These are phyloP conservation scores for Trogon surrucura DNA, from an alignment of 2,113 vertebrate genomes.

Conservation along the genomic window DNA sequence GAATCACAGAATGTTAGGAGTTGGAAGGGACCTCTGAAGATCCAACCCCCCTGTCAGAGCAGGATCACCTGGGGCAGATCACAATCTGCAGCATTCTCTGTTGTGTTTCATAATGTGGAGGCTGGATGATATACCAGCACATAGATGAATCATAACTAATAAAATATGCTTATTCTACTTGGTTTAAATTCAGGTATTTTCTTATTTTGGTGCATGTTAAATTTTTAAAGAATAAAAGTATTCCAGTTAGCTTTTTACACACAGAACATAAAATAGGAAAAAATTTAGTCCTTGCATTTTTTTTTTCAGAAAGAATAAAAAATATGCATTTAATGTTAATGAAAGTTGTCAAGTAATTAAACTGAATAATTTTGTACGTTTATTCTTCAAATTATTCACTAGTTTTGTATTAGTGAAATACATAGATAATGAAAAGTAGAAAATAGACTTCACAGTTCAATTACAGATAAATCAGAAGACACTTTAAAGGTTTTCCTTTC, in stretches of 20 bases:
- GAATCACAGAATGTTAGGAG: too few relatives aligned
- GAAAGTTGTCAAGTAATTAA: not conserved
- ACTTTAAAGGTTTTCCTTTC: not conserved
- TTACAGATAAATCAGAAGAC: not conserved
- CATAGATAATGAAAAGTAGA: not conserved
- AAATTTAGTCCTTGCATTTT: not conserved
- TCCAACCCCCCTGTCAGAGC: too few relatives aligned
- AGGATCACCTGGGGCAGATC: not conserved
- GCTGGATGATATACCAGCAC: not conserved
- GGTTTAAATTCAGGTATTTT: not conserved
- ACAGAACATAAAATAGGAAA: not conserved
- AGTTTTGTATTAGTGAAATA: constrained; percentile 4
- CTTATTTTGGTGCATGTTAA: not conserved
- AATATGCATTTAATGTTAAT: not conserved
- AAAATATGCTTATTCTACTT: not conserved
- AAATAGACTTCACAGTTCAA: not conserved
- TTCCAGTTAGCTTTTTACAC: not conserved
- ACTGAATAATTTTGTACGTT: not conserved
- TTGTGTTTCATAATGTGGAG: not conserved
- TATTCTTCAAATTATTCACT: constrained; percentile 13
- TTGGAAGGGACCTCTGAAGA: too few relatives aligned
- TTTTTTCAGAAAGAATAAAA: constrained; percentile 9
- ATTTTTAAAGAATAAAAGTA: not conserved
- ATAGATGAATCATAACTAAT: not conserved
- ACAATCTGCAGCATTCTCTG: not conserved